phyloP scores from a whole-genome alignment of 2,113 vertebrate genomes.

The Sander lucioperca region DNA sequence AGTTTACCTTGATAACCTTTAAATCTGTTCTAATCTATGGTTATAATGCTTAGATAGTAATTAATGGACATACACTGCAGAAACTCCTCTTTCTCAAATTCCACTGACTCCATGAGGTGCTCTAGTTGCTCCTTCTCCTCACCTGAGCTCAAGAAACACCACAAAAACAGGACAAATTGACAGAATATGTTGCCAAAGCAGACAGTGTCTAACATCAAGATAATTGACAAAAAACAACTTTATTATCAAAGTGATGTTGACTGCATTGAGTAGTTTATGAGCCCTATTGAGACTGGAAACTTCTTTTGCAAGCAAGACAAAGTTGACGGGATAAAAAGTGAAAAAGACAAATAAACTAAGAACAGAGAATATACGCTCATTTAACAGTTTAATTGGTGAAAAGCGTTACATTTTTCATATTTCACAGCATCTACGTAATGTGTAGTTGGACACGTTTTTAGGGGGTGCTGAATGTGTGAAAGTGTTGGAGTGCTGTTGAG shows the following conservation, averaged over 20 bases:
- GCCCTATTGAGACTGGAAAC: background rate
- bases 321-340: background rate
- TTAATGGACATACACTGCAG: slow-evolving; percentile 62
- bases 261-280: background rate
- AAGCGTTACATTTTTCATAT: slow-evolving; percentile 16
- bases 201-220: background rate
- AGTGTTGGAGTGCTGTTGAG: slow-evolving; percentile 20
- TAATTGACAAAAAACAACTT: background rate
- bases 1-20: background rate
- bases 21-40: background rate
- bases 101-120: slow-evolving; percentile 38
- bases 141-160: slow-evolving; percentile 50
- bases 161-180: slow-evolving; percentile 2
- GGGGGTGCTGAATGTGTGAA: slow-evolving; percentile 49
- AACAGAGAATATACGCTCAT: background rate
- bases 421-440: slow-evolving; percentile 44
- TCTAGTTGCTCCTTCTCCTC: slow-evolving; percentile 55
- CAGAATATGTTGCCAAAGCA: background rate
- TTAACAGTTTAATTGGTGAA: slow-evolving; percentile 6
- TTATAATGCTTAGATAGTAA: background rate
- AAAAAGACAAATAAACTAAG: background rate
- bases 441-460: slow-evolving; percentile 43
- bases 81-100: slow-evolving; percentile 18
- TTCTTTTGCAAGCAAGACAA: background rate
- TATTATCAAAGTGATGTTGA: background rate